These are phyloP conservation scores for Episyrphus balteatus DNA, from an alignment of 1,140 invertebrate genomes.

Conservation along the genomic window DNA sequence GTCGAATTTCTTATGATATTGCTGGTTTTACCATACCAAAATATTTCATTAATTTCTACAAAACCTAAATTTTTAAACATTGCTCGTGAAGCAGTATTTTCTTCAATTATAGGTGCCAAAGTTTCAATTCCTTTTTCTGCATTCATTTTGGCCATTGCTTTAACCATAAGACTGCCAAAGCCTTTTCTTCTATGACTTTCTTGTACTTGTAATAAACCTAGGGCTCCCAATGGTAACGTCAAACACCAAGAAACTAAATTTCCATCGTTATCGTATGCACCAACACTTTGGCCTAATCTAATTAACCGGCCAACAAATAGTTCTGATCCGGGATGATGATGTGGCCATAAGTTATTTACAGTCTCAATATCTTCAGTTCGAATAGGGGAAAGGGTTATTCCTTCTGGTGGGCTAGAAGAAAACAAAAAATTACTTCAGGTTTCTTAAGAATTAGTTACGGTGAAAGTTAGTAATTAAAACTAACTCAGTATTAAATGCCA, in stretches of 20 bases:
- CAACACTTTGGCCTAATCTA: conserved; percentile 13
- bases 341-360: conserved; percentile 26
- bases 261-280: conserved; percentile 16
- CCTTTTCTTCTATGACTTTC: conserved; percentile 22
- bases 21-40: conserved; percentile 5
- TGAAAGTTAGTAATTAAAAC: not conserved
- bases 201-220: conserved; percentile 26
- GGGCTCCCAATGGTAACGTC: conserved; percentile 14
- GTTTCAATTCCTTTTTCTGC: conserved; percentile 16
- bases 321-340: conserved; percentile 13
- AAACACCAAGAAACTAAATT: conserved; percentile 27
- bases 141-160: conserved; percentile 18
- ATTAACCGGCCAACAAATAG: conserved; percentile 17
- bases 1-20: too few relatives aligned
- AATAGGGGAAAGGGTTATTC: conserved; percentile 9
- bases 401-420: conserved; percentile 13
- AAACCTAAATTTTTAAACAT: conserved; percentile 34
- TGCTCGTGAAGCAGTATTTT: conserved; percentile 18
- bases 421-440: not conserved
- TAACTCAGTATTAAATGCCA: conserved; percentile 15
- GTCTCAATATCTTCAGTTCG: conserved; percentile 11
- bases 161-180: conserved; percentile 21
- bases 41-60: conserved; percentile 14
- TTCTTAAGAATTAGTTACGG: not conserved
- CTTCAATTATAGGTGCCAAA: conserved; percentile 15